phyloP scores from a whole-genome alignment of 1,140 invertebrate genomes.

The Cepaea nemoralis region DNA sequence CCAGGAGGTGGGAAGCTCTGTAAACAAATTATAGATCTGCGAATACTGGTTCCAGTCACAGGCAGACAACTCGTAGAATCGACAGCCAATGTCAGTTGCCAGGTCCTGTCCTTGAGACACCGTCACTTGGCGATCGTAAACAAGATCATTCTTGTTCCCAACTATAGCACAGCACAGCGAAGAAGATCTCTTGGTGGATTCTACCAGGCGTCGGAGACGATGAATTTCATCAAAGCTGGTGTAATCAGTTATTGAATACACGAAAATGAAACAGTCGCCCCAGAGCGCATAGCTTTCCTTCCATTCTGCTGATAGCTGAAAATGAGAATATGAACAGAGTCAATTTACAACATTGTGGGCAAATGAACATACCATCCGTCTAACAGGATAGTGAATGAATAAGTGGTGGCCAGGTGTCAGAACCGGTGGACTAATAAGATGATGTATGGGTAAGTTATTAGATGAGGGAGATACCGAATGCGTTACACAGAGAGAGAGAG shows the following conservation, averaged over 20 bases:
- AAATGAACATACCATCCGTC: no score
- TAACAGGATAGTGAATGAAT: no score
- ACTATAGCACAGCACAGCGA: constrained; percentile 78
- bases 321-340: no score
- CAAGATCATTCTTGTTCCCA: constrained; percentile 92
- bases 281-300: constrained; percentile 73
- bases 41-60: constrained; percentile 62
- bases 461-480: background rate
- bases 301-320: constrained; percentile 42
- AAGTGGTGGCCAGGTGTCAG: no score
- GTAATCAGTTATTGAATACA: constrained; percentile 92
- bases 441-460: background rate
- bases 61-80: constrained; percentile 86
- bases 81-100: constrained; percentile 82
- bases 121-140: constrained; percentile 89
- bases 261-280: constrained; percentile 89
- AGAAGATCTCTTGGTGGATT: constrained; percentile 78
- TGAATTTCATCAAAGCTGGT: constrained; percentile 84
- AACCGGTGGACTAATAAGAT: background rate
- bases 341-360: no score
- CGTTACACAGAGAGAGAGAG: background rate
- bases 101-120: constrained; percentile 81
- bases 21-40: constrained; percentile 53
- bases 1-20: constrained; percentile 53
- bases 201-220: constrained; percentile 83